Evolutionary conservation across 2,797 vertebrate genomes (phyloP).

Genomic region (Myotis pilosus): DNA sequence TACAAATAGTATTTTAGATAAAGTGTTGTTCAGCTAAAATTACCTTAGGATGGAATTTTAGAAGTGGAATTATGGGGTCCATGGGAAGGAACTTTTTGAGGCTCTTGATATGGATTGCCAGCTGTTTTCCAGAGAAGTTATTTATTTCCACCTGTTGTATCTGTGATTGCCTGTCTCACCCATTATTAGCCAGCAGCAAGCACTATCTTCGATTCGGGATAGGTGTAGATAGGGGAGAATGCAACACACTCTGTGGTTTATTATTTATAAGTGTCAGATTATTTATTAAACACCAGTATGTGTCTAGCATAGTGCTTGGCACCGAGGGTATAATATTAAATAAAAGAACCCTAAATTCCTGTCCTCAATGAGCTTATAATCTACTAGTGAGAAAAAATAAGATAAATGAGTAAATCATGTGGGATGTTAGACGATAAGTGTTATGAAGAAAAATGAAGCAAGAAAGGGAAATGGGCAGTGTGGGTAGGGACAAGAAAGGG

Average conservation of each 20-base stretch:
- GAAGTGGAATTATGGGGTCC: not conserved
- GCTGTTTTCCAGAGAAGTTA: not conserved
- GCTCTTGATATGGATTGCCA: not conserved
- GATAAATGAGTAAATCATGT: not conserved
- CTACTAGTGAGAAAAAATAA: not conserved
- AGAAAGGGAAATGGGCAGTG: not conserved
- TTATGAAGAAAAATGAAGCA: not conserved
- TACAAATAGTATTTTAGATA: not conserved
- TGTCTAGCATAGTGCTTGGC: not conserved
- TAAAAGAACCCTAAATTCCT: not conserved
- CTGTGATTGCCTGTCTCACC: not conserved
- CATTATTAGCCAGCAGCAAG: not conserved
- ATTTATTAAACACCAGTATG: not conserved
- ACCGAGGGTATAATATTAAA: not conserved
- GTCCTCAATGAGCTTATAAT: not conserved
- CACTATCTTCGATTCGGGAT: not conserved
- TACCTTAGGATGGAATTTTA: constrained; percentile 3
- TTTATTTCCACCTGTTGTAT: not conserved
- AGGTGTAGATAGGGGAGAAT: not conserved
- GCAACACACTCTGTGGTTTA: constrained; percentile 30
- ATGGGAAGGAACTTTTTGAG: not conserved
- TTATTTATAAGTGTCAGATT: constrained; percentile 59
- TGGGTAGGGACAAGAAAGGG: too few species aligned
- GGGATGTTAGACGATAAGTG: not conserved
- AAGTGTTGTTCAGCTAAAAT: not conserved